Base-by-base conservation (phyloP, 1,140 invertebrate species). In the Ooceraea biroi region DNA sequence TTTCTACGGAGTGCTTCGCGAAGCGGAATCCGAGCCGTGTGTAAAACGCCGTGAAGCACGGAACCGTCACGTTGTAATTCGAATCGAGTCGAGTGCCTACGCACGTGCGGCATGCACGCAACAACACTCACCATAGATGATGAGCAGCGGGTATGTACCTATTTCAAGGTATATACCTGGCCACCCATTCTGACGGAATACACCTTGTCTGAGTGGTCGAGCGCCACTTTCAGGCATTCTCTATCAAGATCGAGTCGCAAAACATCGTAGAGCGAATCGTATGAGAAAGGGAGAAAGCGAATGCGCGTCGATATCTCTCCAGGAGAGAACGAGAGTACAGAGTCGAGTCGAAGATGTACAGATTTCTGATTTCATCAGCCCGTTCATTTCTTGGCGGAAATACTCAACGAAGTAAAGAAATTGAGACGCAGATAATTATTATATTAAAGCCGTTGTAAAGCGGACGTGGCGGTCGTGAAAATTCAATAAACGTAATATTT, bases 31-130 rank as follows among this genome's bases (percentile, higher is more conserved):
- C 22, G 63, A 80, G 61, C 17, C 27, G 61, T 10, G 30, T 25
- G 48, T 46, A 68, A 68, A 68, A 55, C 36, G 22, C 44, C 27
- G 7, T 10, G 27, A 25, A 12, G 27, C 86, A 86, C 85, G 80
- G 50, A 41, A 36, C 11, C 36, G 66, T 48, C 85, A 84, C 80
- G 66, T 87, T 85, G 87, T 87, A 77, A 87, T 27, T 22, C 36
- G 25, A 74, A 69, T 48, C 5, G n/a, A 71, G 41, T 77, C 36
- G 55, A 19, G 48, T 30, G 44, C 27, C 55, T 73, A 86, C 84
- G 78, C 78, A 83, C 71, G 63, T 74, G 77, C 48, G 68, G 22
- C 46, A 55, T 17, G 60, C 3, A 82, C 44, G 12, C 48, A 58
- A n/a, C 55, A 69, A 27, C 44, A 22, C 19, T 14, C 48, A 4